A percentile compares a stretch with the other conserved stretches of the same genome.
phyloP scores from a whole-genome alignment of 2,888 invertebrate species.

The Acrobasis repandana region DNA sequence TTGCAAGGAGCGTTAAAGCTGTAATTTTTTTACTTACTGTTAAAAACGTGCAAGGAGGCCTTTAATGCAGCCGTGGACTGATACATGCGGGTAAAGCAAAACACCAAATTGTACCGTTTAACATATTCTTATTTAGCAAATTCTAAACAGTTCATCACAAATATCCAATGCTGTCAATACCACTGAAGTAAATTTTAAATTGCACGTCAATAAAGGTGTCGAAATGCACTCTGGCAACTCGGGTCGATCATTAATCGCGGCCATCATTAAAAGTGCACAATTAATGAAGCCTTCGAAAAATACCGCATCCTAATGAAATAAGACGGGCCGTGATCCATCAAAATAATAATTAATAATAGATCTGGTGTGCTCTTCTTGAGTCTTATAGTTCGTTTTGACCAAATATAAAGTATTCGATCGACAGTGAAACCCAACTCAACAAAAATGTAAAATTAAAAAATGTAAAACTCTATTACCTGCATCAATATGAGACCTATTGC shows the following conservation, averaged over 20 bases:
- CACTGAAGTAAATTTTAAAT: slow-evolving; percentile 26
- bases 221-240: slow-evolving; percentile 18
- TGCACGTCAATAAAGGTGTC: slow-evolving; percentile 27
- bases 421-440: too few species aligned
- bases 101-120: background rate
- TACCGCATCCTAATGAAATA: slow-evolving; percentile 73
- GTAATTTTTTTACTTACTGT: too few species aligned
- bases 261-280: slow-evolving; percentile 52
- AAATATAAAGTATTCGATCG: too few species aligned
- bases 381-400: background rate
- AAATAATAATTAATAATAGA: slow-evolving; percentile 82
- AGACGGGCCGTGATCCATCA: slow-evolving; percentile 77
- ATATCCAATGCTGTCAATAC: slow-evolving; percentile 1
- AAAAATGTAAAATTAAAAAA: too few species aligned
- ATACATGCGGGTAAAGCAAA: background rate
- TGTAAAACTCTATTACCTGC: too few species aligned
- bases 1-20: too few species aligned
- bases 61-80: background rate
- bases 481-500: too few species aligned
- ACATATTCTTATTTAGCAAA: background rate
- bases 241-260: slow-evolving; percentile 22
- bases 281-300: slow-evolving; percentile 67
- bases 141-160: background rate
- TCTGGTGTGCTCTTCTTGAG: slow-evolving; percentile 32
- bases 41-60: too few species aligned